Evolutionary conservation across 2,797 vertebrate genomes (phyloP).

Genomic region (Prionace glauca): DNA sequence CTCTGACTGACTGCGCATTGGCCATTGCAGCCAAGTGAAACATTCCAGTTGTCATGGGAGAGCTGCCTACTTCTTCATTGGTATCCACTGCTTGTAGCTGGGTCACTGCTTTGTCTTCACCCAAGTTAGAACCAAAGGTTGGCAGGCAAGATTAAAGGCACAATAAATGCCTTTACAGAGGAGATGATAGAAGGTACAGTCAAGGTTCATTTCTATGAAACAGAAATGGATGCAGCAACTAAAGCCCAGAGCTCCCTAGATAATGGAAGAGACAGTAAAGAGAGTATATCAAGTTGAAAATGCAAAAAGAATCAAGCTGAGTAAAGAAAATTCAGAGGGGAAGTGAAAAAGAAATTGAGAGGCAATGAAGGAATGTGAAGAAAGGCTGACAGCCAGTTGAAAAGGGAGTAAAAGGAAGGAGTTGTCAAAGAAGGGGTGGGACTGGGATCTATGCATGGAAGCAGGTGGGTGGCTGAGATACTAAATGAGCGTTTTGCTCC

Average conservation of each 20-base stretch:
- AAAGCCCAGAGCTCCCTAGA: neutral
- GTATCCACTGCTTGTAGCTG: neutral
- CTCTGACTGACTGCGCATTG: neutral
- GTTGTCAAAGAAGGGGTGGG: neutral
- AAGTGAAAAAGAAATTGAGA: neutral
- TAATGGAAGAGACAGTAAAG: too few relatives aligned
- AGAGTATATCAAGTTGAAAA: too few relatives aligned
- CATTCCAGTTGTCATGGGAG: neutral
- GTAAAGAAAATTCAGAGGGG: neutral
- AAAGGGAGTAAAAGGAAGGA: neutral
- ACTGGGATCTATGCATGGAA: neutral
- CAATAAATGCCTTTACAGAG: neutral
- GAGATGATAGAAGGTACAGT: neutral
- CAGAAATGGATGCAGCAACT: neutral
- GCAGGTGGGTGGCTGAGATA: too few relatives aligned
- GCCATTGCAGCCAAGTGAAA: too few relatives aligned
- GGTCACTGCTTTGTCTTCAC: neutral
- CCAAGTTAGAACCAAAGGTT: neutral
- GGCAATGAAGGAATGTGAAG: neutral
- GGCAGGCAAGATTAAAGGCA: neutral
- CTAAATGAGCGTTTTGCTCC: neutral
- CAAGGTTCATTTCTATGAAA: neutral
- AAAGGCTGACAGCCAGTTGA: neutral
- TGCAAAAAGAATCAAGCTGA: too few relatives aligned
- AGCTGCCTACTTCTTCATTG: neutral